Percentiles rank a stretch among this genome's conserved stretches.
These are phyloP conservation scores for Australoheros facetus DNA, from an alignment of 2,797 vertebrate species.

Conservation along the genomic window DNA sequence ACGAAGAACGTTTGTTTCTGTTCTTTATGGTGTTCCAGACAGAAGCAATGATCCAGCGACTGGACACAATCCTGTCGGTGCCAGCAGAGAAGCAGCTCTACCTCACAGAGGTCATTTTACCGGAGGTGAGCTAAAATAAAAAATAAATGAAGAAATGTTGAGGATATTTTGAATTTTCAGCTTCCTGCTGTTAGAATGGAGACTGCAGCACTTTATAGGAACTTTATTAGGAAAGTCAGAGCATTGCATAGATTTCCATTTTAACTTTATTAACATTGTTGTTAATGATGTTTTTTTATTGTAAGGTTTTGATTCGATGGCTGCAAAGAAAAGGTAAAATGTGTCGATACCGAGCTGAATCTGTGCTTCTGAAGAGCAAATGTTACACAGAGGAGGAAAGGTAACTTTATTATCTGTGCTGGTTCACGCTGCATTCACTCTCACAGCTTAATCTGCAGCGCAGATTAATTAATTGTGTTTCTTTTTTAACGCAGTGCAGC, in stretches of 20 bases:
- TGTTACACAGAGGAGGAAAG: background rate
- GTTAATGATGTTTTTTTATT: background rate
- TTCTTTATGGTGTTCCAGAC: background rate
- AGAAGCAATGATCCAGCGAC: background rate
- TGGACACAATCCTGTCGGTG: background rate
- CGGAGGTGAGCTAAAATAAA: background rate
- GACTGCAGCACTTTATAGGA: background rate
- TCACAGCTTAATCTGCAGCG: rapidly evolving
- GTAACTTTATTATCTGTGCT: rapidly evolving
- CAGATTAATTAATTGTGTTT: background rate
- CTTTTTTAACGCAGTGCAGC: background rate
- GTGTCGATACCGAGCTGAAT: background rate
- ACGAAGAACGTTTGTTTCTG: background rate
- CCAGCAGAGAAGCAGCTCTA: rapidly evolving
- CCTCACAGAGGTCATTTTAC: background rate
- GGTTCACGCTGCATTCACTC: too few relatives aligned
- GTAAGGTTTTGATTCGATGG: background rate
- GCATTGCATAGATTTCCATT: rapidly evolving
- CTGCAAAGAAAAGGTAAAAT: background rate
- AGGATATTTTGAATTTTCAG: rapidly evolving
- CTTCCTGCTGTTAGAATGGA: rapidly evolving
- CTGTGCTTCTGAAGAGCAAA: rapidly evolving
- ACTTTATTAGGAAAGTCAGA: background rate
- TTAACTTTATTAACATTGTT: background rate
- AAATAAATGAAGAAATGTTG: rapidly evolving